Conservation (phyloP, 2,888 invertebrate species). For the Salticus scenicus region DNA sequence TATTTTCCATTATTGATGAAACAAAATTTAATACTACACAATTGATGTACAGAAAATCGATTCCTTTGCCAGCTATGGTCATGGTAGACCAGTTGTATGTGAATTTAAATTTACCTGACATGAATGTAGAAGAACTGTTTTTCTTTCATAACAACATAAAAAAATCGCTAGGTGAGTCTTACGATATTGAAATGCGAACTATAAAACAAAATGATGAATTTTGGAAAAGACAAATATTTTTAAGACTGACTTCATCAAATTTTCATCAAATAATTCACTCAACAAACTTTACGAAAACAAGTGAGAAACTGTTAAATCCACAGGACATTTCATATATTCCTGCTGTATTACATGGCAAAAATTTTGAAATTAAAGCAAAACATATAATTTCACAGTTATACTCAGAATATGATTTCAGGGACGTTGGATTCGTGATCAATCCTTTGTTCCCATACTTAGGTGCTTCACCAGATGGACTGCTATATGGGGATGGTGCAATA, state of each 20-base stretch:
- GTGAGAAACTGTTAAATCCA: neutral
- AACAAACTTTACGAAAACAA: neutral
- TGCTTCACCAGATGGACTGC: neutral
- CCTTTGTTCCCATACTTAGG: neutral
- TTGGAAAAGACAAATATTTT: neutral
- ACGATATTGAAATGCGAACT: neutral
- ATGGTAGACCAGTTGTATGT: neutral
- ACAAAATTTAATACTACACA: neutral
- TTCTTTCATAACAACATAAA: neutral
- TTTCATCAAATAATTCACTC: neutral
- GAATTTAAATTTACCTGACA: neutral
- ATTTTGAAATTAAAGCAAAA: neutral
- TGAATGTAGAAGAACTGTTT: neutral
- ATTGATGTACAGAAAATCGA: neutral
- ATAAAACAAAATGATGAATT: neutral
- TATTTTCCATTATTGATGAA: neutral
- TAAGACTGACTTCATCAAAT: neutral
- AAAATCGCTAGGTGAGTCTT: neutral
- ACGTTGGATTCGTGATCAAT: neutral
- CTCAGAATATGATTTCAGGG: neutral
- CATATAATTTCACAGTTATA: neutral
- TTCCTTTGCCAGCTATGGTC: neutral
- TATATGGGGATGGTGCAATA: neutral
- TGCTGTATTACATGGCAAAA: neutral
- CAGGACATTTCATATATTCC: neutral